phyloP scores from a whole-genome alignment of 2,113 vertebrate species.

The Anhinga anhinga region DNA sequence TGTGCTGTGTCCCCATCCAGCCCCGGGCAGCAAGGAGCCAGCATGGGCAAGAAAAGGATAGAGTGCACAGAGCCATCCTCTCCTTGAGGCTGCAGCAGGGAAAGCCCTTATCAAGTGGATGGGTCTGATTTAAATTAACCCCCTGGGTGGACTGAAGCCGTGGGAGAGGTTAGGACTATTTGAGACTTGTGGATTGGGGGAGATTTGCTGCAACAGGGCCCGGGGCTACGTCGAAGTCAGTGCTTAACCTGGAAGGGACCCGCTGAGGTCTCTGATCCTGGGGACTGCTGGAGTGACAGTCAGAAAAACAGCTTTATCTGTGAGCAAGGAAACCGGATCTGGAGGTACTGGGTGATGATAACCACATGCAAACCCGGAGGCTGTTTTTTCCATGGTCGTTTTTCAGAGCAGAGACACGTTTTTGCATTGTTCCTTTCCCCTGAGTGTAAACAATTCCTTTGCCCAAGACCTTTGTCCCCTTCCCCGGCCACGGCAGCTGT shows the following conservation, averaged over 20 bases:
- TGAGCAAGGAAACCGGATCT: neutral
- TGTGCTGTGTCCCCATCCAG: neutral
- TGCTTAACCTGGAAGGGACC: neutral
- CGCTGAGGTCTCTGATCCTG: neutral
- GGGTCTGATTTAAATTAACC: neutral
- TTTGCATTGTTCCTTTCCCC: neutral
- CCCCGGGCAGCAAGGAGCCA: neutral
- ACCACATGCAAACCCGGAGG: neutral
- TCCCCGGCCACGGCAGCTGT: neutral
- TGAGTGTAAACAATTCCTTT: neutral
- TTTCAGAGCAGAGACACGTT: neutral
- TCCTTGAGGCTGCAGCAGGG: neutral
- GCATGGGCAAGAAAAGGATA: neutral
- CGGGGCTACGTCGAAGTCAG: fast-evolving
- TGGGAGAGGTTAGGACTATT: neutral
- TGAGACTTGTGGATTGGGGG: neutral
- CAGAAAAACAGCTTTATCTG: slow-evolving; percentile 6
- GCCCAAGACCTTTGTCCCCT: neutral
- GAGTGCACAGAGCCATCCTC: neutral
- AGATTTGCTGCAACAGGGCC: neutral
- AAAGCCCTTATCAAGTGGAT: neutral
- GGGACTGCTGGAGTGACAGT: neutral
- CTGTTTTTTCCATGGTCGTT: neutral
- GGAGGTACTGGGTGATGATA: neutral
- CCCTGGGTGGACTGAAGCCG: fast-evolving